Evolutionary conservation across 2,113 vertebrate species (phyloP).

Genomic region (Chroicocephalus ridibundus): DNA sequence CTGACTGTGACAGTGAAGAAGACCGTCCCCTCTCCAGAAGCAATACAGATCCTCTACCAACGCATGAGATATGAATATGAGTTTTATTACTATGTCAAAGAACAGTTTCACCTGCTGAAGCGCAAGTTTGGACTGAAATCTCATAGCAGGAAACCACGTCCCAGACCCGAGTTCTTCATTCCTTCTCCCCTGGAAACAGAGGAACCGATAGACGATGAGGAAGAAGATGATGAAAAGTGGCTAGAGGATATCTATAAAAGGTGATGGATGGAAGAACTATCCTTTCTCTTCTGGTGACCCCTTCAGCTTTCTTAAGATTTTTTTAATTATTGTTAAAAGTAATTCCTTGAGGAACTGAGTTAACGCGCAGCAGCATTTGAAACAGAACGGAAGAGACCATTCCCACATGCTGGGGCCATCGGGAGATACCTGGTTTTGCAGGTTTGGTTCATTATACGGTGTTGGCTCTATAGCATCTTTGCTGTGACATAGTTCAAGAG

Average conservation of each 20-base stretch:
- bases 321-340: slow-evolving; percentile 66
- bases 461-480: slow-evolving; percentile 40
- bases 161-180: slow-evolving; percentile 81
- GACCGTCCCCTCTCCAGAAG: slow-evolving; percentile 89
- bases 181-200: slow-evolving; percentile 87
- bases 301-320: slow-evolving; percentile 65
- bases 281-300: slow-evolving; percentile 24
- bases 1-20: slow-evolving; percentile 96
- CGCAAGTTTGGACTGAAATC: slow-evolving; percentile 95
- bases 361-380: slow-evolving; percentile 72
- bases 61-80: slow-evolving; percentile 96
- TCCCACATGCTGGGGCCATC: slow-evolving; percentile 64
- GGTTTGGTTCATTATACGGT: slow-evolving; percentile 60
- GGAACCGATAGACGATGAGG: slow-evolving; percentile 83
- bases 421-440: slow-evolving; percentile 72
- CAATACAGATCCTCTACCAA: slow-evolving; percentile 93
- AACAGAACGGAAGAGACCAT: slow-evolving; percentile 20
- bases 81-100: slow-evolving; percentile 95
- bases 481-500: slow-evolving; percentile 9
- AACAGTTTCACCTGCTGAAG: slow-evolving; percentile 95
- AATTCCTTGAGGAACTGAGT: slow-evolving; percentile 67
- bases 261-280: slow-evolving; percentile 68
- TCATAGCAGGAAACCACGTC: slow-evolving; percentile 53
- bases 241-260: slow-evolving; percentile 87
- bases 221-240: slow-evolving; percentile 88